phyloP scores from a whole-genome alignment of 2,113 vertebrate species.

The Myxocyprinus asiaticus region DNA sequence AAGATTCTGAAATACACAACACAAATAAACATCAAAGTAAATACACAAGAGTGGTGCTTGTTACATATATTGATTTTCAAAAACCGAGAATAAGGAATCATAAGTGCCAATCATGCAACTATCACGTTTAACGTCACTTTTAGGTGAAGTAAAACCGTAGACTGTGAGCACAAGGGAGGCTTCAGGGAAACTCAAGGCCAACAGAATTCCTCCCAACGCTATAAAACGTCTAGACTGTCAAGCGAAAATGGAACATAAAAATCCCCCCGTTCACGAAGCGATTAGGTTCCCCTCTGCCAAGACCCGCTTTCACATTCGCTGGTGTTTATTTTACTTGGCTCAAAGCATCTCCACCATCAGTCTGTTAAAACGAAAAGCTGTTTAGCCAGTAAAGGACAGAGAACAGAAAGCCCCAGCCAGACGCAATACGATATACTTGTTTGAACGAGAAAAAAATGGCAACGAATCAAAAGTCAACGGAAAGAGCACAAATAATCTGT shows the following conservation, averaged over 20 bases:
- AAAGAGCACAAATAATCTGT: constrained; percentile 1
- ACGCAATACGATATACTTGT: constrained; percentile 42
- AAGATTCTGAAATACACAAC: too few relatives aligned
- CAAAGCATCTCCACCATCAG: constrained; percentile 64
- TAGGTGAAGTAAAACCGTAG: constrained; percentile 21
- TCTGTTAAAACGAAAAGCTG: constrained; percentile 60
- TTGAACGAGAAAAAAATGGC: constrained; percentile 5
- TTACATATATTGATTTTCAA: too few relatives aligned
- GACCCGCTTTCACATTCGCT: constrained; percentile 65
- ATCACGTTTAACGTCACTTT: constrained; percentile 1
- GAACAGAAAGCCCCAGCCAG: constrained; percentile 47
- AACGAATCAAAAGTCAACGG: neutral
- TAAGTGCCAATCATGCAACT: constrained; percentile 7
- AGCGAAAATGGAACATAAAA: constrained; percentile 72
- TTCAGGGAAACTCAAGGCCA: constrained; percentile 57
- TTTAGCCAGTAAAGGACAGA: constrained; percentile 30
- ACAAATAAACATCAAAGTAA: too few relatives aligned
- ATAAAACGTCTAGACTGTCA: constrained; percentile 74
- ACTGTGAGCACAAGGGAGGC: constrained; percentile 34
- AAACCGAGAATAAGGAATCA: constrained; percentile 6
- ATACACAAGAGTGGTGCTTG: too few relatives aligned
- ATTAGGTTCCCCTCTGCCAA: constrained; percentile 67
- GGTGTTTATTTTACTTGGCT: constrained; percentile 78
- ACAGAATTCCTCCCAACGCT: constrained; percentile 64
- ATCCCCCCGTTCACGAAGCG: constrained; percentile 63